Conservation (phyloP, 1,140 invertebrate species). For the Penaeus indicus region DNA sequence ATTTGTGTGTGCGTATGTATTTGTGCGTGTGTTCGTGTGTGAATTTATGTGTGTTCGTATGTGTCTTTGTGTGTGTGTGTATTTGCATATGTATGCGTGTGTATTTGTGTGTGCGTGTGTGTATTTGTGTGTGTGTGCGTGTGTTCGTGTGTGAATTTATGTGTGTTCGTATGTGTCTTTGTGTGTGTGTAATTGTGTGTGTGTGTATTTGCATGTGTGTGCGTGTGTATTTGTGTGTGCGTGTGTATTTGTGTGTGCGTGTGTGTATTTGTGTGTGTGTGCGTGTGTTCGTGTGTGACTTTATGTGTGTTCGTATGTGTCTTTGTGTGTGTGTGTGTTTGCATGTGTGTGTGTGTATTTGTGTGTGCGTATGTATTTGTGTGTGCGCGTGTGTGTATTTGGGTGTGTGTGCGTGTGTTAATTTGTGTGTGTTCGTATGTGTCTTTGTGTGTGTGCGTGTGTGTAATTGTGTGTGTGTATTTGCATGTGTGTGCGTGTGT, state of each 20-base stretch:
- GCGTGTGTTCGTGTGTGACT: background rate
- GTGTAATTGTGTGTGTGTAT: conserved; percentile 1
- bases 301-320: background rate
- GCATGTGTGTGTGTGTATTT: background rate
- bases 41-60: no score
- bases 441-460: background rate
- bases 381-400: background rate
- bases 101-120: background rate
- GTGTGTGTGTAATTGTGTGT: conserved; percentile 23
- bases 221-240: conserved; percentile 2
- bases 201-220: background rate
- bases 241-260: background rate
- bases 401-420: background rate
- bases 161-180: no score
- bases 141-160: conserved; percentile 1
- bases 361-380: background rate
- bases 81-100: background rate
- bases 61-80: conserved; percentile 4
- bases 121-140: background rate
- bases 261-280: conserved; percentile 7
- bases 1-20: background rate
- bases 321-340: background rate
- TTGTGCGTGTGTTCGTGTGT: conserved; percentile 7
- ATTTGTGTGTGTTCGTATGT: background rate
- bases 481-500: background rate